phyloP scores from a whole-genome alignment of 2,888 invertebrate genomes.

The Aphidius colemani region DNA sequence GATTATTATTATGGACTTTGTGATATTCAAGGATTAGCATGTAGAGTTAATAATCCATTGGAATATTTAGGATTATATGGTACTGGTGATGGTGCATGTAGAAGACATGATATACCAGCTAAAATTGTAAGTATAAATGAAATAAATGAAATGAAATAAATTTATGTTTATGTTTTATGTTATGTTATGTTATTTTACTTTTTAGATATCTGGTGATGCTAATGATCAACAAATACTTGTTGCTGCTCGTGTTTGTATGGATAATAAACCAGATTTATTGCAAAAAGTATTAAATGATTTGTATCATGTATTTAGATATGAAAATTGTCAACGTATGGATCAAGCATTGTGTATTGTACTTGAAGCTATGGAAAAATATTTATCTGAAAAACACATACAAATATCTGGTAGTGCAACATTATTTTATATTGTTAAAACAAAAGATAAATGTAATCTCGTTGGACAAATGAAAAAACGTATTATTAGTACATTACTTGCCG shows the following conservation, averaged over 20 bases:
- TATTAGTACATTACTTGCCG: slow-evolving; percentile 81
- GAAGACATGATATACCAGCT: slow-evolving; percentile 90
- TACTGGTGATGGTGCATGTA: slow-evolving; percentile 87
- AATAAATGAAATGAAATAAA: no score
- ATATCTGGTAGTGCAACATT: slow-evolving; percentile 93
- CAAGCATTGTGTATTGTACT: slow-evolving; percentile 81
- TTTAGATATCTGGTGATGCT: slow-evolving; percentile 86
- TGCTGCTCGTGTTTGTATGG: slow-evolving; percentile 82
- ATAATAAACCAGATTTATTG: slow-evolving; percentile 77
- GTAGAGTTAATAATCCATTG: slow-evolving; percentile 75
- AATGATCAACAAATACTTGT: slow-evolving; percentile 88
- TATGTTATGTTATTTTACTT: no score
- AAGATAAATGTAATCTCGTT: slow-evolving; percentile 75
- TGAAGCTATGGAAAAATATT: slow-evolving; percentile 87
- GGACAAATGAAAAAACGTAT: slow-evolving; percentile 78
- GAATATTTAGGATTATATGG: slow-evolving; percentile 92
- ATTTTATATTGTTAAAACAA: slow-evolving; percentile 92
- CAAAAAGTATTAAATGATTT: slow-evolving; percentile 87
- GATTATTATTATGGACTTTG: slow-evolving; percentile 53
- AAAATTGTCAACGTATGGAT: slow-evolving; percentile 76
- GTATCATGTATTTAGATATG: slow-evolving; percentile 84
- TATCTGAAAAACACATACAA: slow-evolving; percentile 86
- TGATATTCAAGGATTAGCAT: slow-evolving; percentile 86
- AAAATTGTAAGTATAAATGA: slow-evolving; percentile 74
- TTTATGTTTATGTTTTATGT: no score